Evolutionary conservation across 2,797 vertebrate genomes (phyloP), one percentile per base, ranked within the genome.

Genomic region (Anguilla pacifica): DNA sequence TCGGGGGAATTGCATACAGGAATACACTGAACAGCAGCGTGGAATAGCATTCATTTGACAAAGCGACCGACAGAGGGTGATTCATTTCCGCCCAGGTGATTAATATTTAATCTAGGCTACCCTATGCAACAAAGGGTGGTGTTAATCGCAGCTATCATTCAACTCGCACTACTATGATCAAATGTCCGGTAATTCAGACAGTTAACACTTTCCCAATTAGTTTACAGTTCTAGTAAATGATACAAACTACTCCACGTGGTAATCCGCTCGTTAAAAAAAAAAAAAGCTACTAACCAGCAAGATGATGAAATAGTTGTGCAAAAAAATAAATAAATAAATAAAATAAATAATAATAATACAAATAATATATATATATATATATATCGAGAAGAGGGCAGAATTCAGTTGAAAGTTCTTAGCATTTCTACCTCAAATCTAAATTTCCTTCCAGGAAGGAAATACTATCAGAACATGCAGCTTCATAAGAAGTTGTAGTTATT

Each of bases 131-230:
- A 93, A 94, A 95, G 94, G 94, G 91, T 88, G 92, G 94, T 90
- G 87, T 91, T 90, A 59, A 74, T 89, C 88, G 85, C 92, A 72
- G 91, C 90, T 86, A 81, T 92, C 90, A 91, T 49, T 72, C 89
- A 91, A 90, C 90, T 6, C 90, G 91, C 92, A 92, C 82, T 83
- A 92, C 95, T 91, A 93, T 92, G 91, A 31, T 64, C 89, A 92
- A 92, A 92, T 97, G 96, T 95, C 96, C 96, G 95, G 96, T 96
- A 96, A 96, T 96, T 96, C 94, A 96, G 95, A 97, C 96, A 96
- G 96, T 96, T 95, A 95, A 95, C 95, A 91, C 84, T 89, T 59
- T 49, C 86, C 79, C 79, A 59, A 67, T 87, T 43, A 10, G 83
- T 90, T 93, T n/a, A 31, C 28, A 74, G 31, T 39, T 77, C 13